Conservation (phyloP, 2,113 vertebrate species). For the Ploceus nigricollis region DNA sequence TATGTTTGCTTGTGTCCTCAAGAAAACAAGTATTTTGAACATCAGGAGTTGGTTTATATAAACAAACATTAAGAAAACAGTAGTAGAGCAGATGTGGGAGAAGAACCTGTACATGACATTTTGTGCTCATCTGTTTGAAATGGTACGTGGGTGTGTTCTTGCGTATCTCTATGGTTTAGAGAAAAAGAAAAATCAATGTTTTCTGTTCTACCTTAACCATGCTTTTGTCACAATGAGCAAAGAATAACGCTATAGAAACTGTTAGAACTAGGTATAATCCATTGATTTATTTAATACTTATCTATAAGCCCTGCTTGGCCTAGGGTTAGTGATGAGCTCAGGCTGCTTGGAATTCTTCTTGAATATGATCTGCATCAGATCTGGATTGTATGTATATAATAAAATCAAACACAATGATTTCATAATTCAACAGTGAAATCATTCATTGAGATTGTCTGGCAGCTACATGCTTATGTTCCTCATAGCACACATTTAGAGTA, state of each 20-base stretch:
- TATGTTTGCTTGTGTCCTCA: background rate
- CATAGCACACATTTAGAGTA: background rate
- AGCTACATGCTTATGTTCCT: background rate
- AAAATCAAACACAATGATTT: constrained; percentile 12
- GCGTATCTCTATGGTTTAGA: background rate
- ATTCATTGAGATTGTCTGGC: background rate
- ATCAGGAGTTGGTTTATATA: background rate
- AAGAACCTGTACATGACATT: background rate
- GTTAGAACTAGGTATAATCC: background rate
- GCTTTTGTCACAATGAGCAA: background rate
- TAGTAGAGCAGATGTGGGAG: background rate
- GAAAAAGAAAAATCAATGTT: background rate
- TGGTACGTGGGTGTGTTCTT: background rate
- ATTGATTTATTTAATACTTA: background rate
- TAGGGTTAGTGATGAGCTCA: background rate
- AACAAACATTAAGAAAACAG: background rate
- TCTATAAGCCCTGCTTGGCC: background rate
- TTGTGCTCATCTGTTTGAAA: background rate
- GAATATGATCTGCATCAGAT: background rate
- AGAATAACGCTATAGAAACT: background rate
- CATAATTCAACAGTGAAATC: background rate
- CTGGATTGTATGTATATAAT: background rate
- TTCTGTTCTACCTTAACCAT: background rate
- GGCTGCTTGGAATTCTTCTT: constrained; percentile 1
- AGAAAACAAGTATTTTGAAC: background rate